These are phyloP conservation scores for Corythucha ciliata DNA, from an alignment of 2,888 invertebrate genomes.

Conservation along the genomic window DNA sequence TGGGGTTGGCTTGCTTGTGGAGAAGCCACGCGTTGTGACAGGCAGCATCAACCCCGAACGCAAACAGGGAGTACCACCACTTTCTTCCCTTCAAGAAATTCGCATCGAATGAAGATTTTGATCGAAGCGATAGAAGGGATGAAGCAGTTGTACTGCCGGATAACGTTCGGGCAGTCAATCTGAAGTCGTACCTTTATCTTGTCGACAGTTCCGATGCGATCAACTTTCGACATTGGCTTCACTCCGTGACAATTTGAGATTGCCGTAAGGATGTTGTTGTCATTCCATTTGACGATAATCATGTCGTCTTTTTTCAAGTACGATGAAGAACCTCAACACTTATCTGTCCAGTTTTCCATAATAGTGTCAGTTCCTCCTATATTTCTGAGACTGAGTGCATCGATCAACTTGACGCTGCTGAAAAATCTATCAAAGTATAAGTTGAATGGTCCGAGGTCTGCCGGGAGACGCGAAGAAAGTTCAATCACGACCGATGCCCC, in stretches of 20 bases:
- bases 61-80: slow-evolving; percentile 7
- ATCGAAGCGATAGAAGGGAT: not conserved
- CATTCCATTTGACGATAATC: slow-evolving; percentile 16
- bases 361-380: slow-evolving; percentile 19
- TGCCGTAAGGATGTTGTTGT: slow-evolving; percentile 10
- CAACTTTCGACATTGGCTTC: slow-evolving; percentile 7
- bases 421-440: slow-evolving; percentile 22
- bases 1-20: not conserved
- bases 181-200: slow-evolving; percentile 2
- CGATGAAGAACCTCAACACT: slow-evolving; percentile 13
- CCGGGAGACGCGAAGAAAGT: slow-evolving; percentile 16
- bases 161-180: not conserved
- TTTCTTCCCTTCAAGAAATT: slow-evolving; percentile 3
- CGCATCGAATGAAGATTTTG: not conserved
- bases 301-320: slow-evolving; percentile 8
- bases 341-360: slow-evolving; percentile 5
- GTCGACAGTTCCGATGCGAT: slow-evolving; percentile 12
- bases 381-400: slow-evolving; percentile 9
- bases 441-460: slow-evolving; percentile 14
- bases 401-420: slow-evolving; percentile 14
- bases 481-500: slow-evolving; percentile 18
- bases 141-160: not conserved
- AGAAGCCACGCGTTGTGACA: slow-evolving; percentile 14
- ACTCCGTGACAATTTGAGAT: slow-evolving; percentile 14
- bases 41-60: slow-evolving; percentile 11